Evolutionary conservation across 2,797 vertebrate genomes (phyloP), one percentile per base, ranked within the genome.

Genomic region (Merluccius polli): DNA sequence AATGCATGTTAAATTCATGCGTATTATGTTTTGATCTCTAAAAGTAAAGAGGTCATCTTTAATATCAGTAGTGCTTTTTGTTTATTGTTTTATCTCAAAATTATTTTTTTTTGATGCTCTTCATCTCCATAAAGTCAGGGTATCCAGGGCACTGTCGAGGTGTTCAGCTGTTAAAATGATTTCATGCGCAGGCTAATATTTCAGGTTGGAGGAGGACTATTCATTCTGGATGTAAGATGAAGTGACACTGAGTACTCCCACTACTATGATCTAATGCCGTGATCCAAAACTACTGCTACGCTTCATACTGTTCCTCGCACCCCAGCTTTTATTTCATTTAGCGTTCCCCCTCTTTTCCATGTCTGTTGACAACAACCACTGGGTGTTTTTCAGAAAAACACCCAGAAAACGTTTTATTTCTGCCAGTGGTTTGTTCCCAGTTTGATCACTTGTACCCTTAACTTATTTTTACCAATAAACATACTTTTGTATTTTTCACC

Each of bases 211-310:
- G 80, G 80, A 83, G 68, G 70, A 85, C 75, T 87, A 76, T 88
- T 87, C 38, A 87, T 85, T 86, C 87, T 82, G 87, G 78, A 86
- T 86, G 87, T 83, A 87, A 89, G 76, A 87, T 84, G 77, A 87
- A 81, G 88, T 86, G 87, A 88, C 85, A 84, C 81, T 73, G 77
- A 82, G 70, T 30, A 83, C 78, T 80, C 70, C 75, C 80, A 78
- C 75, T 29, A 68, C 12, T 10, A 69, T 69, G 79, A 48, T 69
- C 70, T 70, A 70, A 74, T 7, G 12, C 72, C 68, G n/a, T 0
- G 30, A 27, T 72, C 73, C 41, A 74, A 68, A 44, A 70, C 78
- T 36, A 69, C 52, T 72, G 41, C 79, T 74, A 41, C 38, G 75
- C 36, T 9, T 80, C 68, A 38, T 15, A 78, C 81, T 73, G 78